Base-by-base conservation (phyloP, 2,113 vertebrate species). In the Furnarius figulus region DNA sequence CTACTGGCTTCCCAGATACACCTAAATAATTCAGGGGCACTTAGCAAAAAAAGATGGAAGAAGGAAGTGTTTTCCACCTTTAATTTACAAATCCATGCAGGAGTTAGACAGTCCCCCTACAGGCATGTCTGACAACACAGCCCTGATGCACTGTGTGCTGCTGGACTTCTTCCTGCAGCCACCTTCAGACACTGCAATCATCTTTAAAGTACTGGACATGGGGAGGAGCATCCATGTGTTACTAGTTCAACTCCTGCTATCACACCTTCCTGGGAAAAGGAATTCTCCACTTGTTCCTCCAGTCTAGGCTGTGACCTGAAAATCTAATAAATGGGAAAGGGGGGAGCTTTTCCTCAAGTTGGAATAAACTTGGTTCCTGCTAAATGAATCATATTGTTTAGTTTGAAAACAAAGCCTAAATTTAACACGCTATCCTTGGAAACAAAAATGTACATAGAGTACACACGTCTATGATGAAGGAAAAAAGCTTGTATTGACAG, bases 71-170 rank as follows among this genome's bases (percentile, higher is more conserved):
- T 70, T 81, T 35, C 40, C 15, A 19, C 21, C 62, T 87, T 23
- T 12, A 39, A 6, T 4, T 18, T 18, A 44, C 5, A 74, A 52
- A 35, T 16, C 42, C 28, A 1, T 0, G 5, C 21, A 67, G 8
- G 27, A 49, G 8, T 67, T 67, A 19, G 25, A 46, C 25, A 58
- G 27, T 8, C 59, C 15, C 19, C 59, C 53, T 31, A 8, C 25
- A 25, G 4, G 5, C n/a, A 56, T 0, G 1, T n/a, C 37, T 10
- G 44, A 11, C 40, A 50, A 8, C 24, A n/a, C 8, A 28, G 6
- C 28, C 24, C 4, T 0, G 5, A 37, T 6, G 9, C 18, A 4
- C n/a, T 39, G 22, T 35, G 22, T 4, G 27, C 25, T 90, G 59
- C 59, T 16, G 2, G 18, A 24, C 19, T 14, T 13, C 35, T 33